Conservation (phyloP, 2,113 vertebrate genomes). For the Neotoma lepida region DNA sequence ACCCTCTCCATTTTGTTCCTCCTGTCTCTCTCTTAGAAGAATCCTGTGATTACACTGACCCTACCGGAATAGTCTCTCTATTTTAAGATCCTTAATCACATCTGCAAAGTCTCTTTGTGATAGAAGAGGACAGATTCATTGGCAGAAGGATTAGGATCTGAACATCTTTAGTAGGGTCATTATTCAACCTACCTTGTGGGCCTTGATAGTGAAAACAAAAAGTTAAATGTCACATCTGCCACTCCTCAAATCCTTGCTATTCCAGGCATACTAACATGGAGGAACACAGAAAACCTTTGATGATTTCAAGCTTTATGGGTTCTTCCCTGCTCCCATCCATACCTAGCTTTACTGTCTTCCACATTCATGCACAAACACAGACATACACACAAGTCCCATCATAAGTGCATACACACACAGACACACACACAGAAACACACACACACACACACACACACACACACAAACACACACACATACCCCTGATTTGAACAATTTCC, state of each 20-base stretch:
- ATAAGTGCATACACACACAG: background rate
- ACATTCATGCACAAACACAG: background rate
- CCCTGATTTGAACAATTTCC: background rate
- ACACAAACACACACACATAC: background rate
- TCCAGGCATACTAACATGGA: background rate
- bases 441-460: no score
- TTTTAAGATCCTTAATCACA: background rate
- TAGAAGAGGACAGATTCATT: background rate
- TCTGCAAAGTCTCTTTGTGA: background rate
- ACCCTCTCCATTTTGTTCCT: background rate
- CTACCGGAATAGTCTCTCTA: background rate
- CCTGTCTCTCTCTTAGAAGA: background rate
- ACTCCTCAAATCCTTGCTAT: slow-evolving; percentile 1
- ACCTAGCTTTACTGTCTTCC: background rate
- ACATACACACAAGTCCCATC: background rate
- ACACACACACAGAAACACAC: no score
- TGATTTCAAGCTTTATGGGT: background rate
- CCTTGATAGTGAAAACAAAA: slow-evolving; percentile 9
- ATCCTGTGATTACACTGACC: background rate
- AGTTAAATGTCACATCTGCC: background rate
- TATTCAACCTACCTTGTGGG: background rate
- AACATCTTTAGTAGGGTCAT: background rate
- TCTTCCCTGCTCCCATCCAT: background rate
- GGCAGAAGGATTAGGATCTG: background rate
- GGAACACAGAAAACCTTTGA: background rate